A percentile compares a stretch with the other conserved stretches of the same genome.
These are phyloP conservation scores for Porites evermanni DNA, from an alignment of 92 coral and sea anemone species.

Conservation along the genomic window DNA sequence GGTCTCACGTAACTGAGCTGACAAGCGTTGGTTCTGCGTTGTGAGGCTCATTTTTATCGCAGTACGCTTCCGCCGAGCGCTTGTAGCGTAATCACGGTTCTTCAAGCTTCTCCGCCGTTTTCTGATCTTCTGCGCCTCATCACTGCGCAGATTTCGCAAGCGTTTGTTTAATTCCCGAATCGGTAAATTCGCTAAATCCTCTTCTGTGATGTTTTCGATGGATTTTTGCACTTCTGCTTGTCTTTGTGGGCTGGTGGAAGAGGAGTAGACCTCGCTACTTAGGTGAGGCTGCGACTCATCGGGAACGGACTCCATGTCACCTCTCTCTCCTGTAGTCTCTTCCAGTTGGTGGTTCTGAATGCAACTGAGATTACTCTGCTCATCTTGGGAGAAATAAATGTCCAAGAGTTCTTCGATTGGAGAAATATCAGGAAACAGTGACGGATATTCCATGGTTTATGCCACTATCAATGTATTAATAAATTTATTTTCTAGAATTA, in stretches of 20 bases:
- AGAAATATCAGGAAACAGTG: conserved; percentile 3
- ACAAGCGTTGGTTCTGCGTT: conserved; percentile 45
- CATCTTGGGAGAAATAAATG: conserved; percentile 1
- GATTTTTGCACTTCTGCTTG: background rate
- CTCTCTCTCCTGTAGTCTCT: conserved; percentile 10
- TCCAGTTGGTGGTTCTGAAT: background rate
- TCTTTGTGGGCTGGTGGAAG: conserved; percentile 20
- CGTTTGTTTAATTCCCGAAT: conserved; percentile 71
- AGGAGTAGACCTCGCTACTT: background rate
- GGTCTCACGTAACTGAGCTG: conserved; percentile 48
- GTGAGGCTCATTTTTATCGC: conserved; percentile 53
- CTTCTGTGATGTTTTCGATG: conserved; percentile 48
- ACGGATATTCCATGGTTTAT: background rate
- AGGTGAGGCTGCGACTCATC: background rate
- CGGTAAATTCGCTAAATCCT: conserved; percentile 60
- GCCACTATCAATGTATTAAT: background rate
- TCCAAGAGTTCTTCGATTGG: conserved; percentile 25
- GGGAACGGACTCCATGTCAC: background rate
- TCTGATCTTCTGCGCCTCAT: conserved; percentile 44
- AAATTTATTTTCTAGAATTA: conserved; percentile 7
- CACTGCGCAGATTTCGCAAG: conserved; percentile 58
- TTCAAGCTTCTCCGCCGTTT: conserved; percentile 81
- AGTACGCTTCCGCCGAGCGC: conserved; percentile 64
- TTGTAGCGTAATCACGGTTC: conserved; percentile 87
- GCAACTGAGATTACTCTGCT: background rate